These are phyloP conservation scores for Threskiornis aethiopicus DNA, from an alignment of 2,797 vertebrate genomes.

Conservation along the genomic window DNA sequence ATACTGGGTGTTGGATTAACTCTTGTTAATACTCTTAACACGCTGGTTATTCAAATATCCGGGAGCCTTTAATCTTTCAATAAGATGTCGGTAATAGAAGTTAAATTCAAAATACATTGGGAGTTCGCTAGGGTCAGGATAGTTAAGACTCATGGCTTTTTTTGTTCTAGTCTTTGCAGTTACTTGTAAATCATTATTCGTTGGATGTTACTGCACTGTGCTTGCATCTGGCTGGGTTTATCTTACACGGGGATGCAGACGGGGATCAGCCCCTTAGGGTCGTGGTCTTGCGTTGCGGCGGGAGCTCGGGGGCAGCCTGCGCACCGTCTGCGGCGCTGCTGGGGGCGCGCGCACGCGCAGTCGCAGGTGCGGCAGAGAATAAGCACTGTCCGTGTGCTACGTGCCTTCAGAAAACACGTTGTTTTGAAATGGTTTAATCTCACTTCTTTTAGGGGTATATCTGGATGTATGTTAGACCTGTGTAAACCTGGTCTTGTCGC, in stretches of 20 bases:
- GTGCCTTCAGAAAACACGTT: rapidly evolving
- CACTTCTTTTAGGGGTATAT: rapidly evolving
- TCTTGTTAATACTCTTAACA: slow-evolving; percentile 22
- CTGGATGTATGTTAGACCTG: background rate
- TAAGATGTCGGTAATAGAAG: background rate
- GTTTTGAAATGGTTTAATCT: background rate
- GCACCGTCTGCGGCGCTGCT: background rate
- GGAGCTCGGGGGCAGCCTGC: background rate
- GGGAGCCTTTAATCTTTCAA: slow-evolving; percentile 6
- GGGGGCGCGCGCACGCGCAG: too few species aligned
- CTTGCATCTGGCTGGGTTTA: background rate
- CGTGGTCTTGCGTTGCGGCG: too few species aligned
- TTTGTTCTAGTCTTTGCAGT: background rate
- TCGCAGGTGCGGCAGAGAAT: rapidly evolving
- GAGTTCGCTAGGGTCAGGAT: background rate
- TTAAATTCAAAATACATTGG: background rate
- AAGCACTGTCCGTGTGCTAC: rapidly evolving
- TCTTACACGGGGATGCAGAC: rapidly evolving
- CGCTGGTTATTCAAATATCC: background rate
- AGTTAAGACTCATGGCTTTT: background rate
- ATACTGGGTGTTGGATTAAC: slow-evolving; percentile 8
- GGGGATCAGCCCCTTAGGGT: rapidly evolving
- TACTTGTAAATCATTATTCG: background rate
- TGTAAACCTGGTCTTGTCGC: rapidly evolving
- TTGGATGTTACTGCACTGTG: rapidly evolving